A percentile compares a stretch with the other conserved stretches of the same genome.
Conservation (phyloP, 1,140 invertebrate species). For the Eufriesea mexicana region DNA sequence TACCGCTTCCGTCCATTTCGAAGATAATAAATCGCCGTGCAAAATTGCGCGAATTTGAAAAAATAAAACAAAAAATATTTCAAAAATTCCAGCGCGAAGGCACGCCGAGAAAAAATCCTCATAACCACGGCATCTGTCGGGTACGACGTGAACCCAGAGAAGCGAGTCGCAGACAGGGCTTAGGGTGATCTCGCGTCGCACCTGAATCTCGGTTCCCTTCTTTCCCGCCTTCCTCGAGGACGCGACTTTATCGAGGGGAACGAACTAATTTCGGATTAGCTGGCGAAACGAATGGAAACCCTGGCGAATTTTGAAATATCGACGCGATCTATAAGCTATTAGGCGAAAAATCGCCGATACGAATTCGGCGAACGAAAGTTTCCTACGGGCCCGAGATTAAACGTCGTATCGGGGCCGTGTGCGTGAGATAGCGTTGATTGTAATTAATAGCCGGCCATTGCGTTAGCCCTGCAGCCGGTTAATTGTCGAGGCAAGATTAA, state of each 20-base stretch:
- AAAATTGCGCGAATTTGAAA: too few relatives aligned
- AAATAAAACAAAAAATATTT: background rate
- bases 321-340: background rate
- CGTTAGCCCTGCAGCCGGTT: slow-evolving; percentile 68
- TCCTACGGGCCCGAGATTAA: slow-evolving; percentile 64
- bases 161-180: background rate
- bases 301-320: background rate
- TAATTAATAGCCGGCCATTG: slow-evolving; percentile 79
- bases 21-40: too few relatives aligned
- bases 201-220: background rate
- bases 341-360: background rate
- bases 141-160: slow-evolving; percentile 9
- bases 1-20: too few relatives aligned
- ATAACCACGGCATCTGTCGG: slow-evolving; percentile 54
- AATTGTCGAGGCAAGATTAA: slow-evolving; percentile 78
- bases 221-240: background rate
- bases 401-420: slow-evolving; percentile 64
- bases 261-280: too few relatives aligned
- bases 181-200: background rate
- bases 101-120: background rate
- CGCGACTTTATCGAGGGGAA: background rate
- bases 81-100: background rate
- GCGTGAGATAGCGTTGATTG: slow-evolving; percentile 77
- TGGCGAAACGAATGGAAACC: too few relatives aligned
- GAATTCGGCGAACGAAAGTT: slow-evolving; percentile 60